phyloP scores from a whole-genome alignment of 2,888 invertebrate genomes.

The Sinodicranocentrus sp. region DNA sequence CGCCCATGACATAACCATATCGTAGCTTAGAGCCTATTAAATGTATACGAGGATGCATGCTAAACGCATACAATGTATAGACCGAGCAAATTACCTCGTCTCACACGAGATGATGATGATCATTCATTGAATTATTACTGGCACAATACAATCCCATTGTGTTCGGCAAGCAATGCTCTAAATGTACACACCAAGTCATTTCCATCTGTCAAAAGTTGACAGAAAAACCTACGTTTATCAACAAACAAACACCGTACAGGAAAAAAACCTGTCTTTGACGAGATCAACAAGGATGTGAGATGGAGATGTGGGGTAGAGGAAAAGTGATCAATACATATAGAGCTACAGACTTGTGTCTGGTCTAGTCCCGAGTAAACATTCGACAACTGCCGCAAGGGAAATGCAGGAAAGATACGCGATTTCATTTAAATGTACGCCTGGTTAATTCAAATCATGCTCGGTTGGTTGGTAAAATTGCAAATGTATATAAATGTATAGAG shows the following conservation, averaged over 20 bases:
- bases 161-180: not conserved
- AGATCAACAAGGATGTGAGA: slow-evolving; percentile 26
- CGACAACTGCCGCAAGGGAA: too few species aligned
- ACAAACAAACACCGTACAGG: slow-evolving; percentile 4
- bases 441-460: too few species aligned
- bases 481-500: too few species aligned
- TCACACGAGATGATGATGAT: slow-evolving; percentile 9
- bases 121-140: slow-evolving; percentile 25
- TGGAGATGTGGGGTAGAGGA: too few species aligned
- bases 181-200: slow-evolving; percentile 21
- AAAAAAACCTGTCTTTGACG: slow-evolving; percentile 5
- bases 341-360: not conserved
- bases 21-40: not conserved
- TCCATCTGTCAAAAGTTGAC: slow-evolving; percentile 58
- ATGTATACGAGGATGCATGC: slow-evolving; percentile 10
- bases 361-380: not conserved
- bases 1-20: slow-evolving; percentile 65
- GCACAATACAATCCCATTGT: not conserved
- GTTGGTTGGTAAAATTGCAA: too few species aligned
- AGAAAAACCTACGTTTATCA: slow-evolving; percentile 20
- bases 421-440: too few species aligned
- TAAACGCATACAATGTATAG: slow-evolving; percentile 4
- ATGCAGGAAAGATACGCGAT: too few species aligned
- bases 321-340: not conserved
- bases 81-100: slow-evolving; percentile 34